Base-by-base conservation (phyloP, 2,888 invertebrate genomes). In the Rhynchonema sp. region DNA sequence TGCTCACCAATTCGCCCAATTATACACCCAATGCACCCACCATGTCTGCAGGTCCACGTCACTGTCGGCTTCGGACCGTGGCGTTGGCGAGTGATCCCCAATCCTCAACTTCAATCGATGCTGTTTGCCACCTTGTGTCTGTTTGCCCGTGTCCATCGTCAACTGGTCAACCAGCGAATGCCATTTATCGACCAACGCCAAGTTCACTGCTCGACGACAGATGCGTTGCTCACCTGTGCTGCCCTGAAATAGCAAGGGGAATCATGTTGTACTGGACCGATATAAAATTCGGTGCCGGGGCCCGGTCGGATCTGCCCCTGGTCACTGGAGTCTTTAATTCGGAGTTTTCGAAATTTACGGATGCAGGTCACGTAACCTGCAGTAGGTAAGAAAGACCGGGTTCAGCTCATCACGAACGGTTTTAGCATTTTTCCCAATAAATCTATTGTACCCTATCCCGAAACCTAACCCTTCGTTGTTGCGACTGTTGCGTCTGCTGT, bases 131-230 rank as follows among this genome's bases (percentile, higher is more conserved):
- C 9, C 6, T 6, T n/a, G 30, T 22, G 6, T 29, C 55, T 26
- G 30, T 22, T 23, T 38, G 25, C 56, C 25, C 3, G 20, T n/a
- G n/a, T 30, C 54, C 27, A 17, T 23, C 38, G 25, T 49, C 26
- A 38, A 17, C 57, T 25, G 30, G 25, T 61, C 52, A 6, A 61
- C 61, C 52, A 61, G 23, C 20, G 56, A 27, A 23, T 61, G 61
- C 61, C 61, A 61, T 46, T 61, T 61, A 30, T 59, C 30, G 6
- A 59, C 26, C 22, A 61, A 26, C 20, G 59, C 28, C 38, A 46
- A 58, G 54, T 56, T 59, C 20, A 54, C 46, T 2, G 58, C 61
- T 22, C 38, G 27, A 2, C 30, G 56, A 26, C 58, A 53, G 9
- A 49, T n/a, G 28, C 26, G 57, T 22, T 13, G 13, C 9, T 28